Evolutionary conservation across 1,140 invertebrate genomes (phyloP), one percentile per base, ranked within the genome.

Genomic region (Copidosoma floridanum): DNA sequence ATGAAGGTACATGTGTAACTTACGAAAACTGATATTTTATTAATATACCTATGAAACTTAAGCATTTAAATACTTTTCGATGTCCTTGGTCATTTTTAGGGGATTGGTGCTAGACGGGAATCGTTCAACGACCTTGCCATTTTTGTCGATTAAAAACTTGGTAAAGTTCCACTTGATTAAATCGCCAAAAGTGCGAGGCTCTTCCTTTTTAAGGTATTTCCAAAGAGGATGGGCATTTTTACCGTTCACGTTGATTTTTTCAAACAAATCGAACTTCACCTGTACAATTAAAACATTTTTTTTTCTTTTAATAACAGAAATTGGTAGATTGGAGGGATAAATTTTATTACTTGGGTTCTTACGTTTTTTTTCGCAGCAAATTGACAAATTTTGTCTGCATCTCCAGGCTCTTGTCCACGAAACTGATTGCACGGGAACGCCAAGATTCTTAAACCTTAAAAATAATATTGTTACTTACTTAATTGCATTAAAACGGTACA

Each of bases 141-240:
- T 82, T 74, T 89, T 93, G 77, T 97, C 85, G 14, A 98, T 84
- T 53, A 98, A 85, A 78, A 98, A 99, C 73, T 98, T 98, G 14
- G 93, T 94, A 69, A 98, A 99, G 79, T 98, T 99, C 96, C 96
- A 99, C 74, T 98, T 98, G 67, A 98, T 95, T 53, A 88, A 89
- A 74, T 85, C 85, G 40, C 88, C 88, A 8, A 93, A 68, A 14
- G 83, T 84, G 1, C 91, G 91, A 16, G 85, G 83, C 73, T 93
- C 86, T 64, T 92, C 92, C 52, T 88, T 80, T 81, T 97, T 97
- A 71, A 98, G 81, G 70, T 88, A 98, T 56, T 90, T 88, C 82
- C 86, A 98, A 3, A 98, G 74, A 0, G 95, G 94, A 81, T 91
- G 86, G 5, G 93, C 86, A 57, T 89, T 81, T 7, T 88, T 85